Evolutionary conservation across 2,888 invertebrate genomes (phyloP).

Genomic region (Leucoma salicis): DNA sequence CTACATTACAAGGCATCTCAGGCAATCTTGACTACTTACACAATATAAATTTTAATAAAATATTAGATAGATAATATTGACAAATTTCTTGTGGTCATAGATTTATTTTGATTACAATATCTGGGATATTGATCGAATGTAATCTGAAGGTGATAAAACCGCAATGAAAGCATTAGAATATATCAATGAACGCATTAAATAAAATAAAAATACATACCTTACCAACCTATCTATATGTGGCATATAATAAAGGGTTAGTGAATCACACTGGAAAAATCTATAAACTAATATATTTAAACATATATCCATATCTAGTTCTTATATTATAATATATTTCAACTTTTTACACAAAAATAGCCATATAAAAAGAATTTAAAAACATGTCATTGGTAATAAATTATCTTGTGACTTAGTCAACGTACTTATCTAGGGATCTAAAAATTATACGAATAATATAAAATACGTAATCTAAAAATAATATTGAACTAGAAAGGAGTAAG

Average conservation of each 20-base stretch:
- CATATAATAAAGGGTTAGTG: conserved; percentile 64
- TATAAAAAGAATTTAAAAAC: conserved; percentile 73
- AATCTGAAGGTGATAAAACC: too few species aligned
- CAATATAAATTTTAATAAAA: too few species aligned
- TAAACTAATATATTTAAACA: conserved; percentile 49
- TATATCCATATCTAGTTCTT: conserved; percentile 53
- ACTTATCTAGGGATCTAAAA: conserved; percentile 55
- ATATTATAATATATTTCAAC: conserved; percentile 62
- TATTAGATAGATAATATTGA: too few species aligned
- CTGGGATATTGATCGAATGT: too few species aligned
- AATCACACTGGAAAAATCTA: conserved; percentile 68
- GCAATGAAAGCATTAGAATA: conserved; percentile 5
- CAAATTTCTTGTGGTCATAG: too few species aligned
- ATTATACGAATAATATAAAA: conserved; percentile 42
- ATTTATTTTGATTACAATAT: too few species aligned
- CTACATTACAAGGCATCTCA: too few species aligned
- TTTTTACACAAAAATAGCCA: conserved; percentile 66
- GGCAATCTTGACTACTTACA: too few species aligned
- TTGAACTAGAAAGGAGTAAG: conserved; percentile 50
- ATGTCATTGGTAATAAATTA: conserved; percentile 82
- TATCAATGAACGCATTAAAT: conserved; percentile 32
- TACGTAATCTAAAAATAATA: conserved; percentile 31
- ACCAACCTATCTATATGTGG: too few species aligned
- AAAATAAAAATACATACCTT: too few species aligned
- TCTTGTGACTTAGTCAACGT: conserved; percentile 80